phyloP scores from a whole-genome alignment of 1,140 invertebrate genomes.

The Rhagoletis pomonella region DNA sequence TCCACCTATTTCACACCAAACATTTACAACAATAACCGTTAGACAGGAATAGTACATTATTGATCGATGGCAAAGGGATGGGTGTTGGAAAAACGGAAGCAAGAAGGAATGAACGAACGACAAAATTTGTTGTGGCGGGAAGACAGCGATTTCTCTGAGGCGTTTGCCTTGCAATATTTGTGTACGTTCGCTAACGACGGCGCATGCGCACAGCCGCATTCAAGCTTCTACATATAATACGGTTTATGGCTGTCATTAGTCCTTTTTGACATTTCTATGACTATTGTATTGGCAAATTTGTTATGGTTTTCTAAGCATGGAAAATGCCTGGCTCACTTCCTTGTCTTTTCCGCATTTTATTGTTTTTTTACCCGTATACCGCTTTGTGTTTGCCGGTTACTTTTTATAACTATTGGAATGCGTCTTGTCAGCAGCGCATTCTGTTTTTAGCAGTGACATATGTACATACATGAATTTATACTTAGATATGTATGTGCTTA shows the following conservation, averaged over 20 bases:
- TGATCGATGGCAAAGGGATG: background rate
- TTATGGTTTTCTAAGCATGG: conserved; percentile 34
- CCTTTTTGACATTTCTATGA: conserved; percentile 32
- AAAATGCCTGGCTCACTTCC: conserved; percentile 45
- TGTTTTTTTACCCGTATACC: background rate
- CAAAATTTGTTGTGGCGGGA: background rate
- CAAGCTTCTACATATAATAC: background rate
- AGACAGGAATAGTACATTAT: background rate
- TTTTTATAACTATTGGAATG: background rate
- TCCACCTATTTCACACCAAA: conserved; percentile 47
- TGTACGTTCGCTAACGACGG: no score
- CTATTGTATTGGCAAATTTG: conserved; percentile 24
- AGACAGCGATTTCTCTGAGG: background rate
- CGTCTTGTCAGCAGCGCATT: background rate
- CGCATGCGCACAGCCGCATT: conserved; percentile 20
- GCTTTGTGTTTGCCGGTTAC: background rate
- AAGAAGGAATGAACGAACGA: background rate
- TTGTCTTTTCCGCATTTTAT: background rate
- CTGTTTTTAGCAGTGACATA: background rate
- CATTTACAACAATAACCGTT: conserved; percentile 23
- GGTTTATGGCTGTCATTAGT: conserved; percentile 43
- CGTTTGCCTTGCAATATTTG: conserved; percentile 5
- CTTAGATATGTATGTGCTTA: background rate
- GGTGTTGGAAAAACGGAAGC: conserved; percentile 46
- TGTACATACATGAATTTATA: no score